Evolutionary conservation across 2,797 vertebrate genomes (phyloP).

Genomic region (Falco concolor): DNA sequence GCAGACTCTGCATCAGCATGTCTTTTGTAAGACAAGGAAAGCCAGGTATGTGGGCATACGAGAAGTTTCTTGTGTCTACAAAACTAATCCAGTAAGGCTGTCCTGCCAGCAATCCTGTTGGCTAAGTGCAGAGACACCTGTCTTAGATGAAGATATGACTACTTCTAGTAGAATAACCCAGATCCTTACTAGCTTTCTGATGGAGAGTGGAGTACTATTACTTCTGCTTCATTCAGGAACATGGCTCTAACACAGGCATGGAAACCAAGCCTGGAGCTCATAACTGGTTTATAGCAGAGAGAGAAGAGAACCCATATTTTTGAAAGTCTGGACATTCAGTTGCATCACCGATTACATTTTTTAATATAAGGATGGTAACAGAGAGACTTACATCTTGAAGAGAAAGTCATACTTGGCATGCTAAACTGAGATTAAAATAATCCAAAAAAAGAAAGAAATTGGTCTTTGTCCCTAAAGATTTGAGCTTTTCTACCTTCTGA

Average conservation of each 20-base stretch:
- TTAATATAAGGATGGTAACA: neutral
- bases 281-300: neutral
- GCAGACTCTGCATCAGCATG: neutral
- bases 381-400: neutral
- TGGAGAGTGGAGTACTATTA: neutral
- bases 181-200: neutral
- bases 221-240: neutral
- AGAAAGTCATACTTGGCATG: neutral
- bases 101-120: neutral
- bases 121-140: neutral
- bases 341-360: neutral
- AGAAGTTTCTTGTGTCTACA: neutral
- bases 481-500: neutral
- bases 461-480: neutral
- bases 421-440: neutral
- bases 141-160: neutral
- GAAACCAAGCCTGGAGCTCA: neutral
- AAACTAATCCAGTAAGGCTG: neutral
- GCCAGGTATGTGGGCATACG: rapidly evolving
- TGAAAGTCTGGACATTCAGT: neutral
- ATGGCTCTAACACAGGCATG: neutral
- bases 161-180: neutral
- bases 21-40: neutral
- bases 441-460: neutral
- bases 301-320: neutral